phyloP scores from a whole-genome alignment of 2,113 vertebrate genomes.

The Mus pahari region DNA sequence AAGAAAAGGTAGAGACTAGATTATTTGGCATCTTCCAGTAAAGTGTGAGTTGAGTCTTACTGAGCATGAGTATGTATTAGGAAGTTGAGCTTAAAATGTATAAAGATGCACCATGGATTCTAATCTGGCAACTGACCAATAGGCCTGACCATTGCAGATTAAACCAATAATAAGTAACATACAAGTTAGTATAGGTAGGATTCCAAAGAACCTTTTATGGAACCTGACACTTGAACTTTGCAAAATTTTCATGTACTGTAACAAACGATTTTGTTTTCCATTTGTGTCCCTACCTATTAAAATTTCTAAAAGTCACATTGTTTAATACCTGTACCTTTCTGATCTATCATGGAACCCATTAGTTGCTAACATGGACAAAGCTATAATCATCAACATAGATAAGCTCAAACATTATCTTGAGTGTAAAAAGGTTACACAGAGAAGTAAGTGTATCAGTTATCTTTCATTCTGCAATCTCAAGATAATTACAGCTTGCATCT shows the following conservation, averaged over 20 bases:
- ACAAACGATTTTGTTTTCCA: not conserved
- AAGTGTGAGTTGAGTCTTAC: not conserved
- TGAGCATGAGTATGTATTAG: not conserved
- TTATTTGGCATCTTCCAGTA: accelerated
- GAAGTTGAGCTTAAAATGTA: not conserved
- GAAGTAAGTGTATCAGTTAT: not conserved
- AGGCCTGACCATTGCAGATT: not conserved
- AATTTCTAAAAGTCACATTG: not conserved
- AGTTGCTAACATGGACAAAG: not conserved
- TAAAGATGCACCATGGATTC: not conserved
- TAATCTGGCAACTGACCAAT: not conserved
- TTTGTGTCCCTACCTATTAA: not conserved
- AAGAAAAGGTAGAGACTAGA: not conserved
- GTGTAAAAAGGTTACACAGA: not conserved
- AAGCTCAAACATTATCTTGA: not conserved
- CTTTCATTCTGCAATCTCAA: not conserved
- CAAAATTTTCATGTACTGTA: not conserved
- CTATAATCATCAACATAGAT: too few relatives aligned
- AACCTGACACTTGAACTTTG: not conserved
- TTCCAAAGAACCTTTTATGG: not conserved
- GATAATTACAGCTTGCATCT: not conserved
- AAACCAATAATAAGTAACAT: not conserved
- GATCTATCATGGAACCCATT: accelerated
- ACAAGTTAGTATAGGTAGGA: not conserved
- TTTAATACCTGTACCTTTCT: not conserved